A percentile compares a stretch with the other conserved stretches of the same genome.
Evolutionary conservation across 2,888 invertebrate genomes (phyloP).

Genomic region (Coenonympha arcania): DNA sequence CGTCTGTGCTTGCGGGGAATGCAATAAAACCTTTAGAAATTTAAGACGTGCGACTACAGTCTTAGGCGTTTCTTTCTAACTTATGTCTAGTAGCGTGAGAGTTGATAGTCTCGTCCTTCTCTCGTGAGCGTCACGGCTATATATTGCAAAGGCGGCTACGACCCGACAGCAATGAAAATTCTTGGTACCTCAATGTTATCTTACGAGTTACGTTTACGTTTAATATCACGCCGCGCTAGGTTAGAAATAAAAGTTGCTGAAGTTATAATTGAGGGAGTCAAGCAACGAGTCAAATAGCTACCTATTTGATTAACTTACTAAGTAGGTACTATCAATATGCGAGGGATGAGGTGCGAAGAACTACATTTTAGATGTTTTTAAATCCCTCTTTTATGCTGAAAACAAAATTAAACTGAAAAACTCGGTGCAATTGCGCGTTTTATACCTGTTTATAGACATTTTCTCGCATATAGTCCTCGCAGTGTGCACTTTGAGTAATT

Average conservation of each 20-base stretch:
- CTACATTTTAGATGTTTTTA: too few relatives aligned
- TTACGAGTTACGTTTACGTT: conserved; percentile 64
- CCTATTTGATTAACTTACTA: too few relatives aligned
- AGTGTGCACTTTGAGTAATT: conserved; percentile 25
- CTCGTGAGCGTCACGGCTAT: conserved; percentile 59
- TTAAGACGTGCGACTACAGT: conserved; percentile 55
- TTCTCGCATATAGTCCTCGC: conserved; percentile 11
- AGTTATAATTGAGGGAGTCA: conserved; percentile 3
- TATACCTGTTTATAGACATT: conserved; percentile 9
- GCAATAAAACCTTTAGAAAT: conserved; percentile 72
- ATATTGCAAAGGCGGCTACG: conserved; percentile 66
- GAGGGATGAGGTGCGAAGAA: too few relatives aligned
- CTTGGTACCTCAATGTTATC: conserved; percentile 70
- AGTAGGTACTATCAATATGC: background rate
- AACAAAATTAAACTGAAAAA: conserved; percentile 4
- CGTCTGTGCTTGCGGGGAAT: conserved; percentile 71
- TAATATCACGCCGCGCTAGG: conserved; percentile 61
- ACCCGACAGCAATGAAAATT: conserved; percentile 68
- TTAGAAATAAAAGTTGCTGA: conserved; percentile 36
- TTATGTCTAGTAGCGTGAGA: conserved; percentile 48
- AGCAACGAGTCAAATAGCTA: too few relatives aligned
- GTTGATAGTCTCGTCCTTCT: conserved; percentile 55
- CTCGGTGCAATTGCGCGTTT: background rate
- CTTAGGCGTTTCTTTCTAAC: conserved; percentile 66
- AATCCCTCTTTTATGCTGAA: background rate